These are phyloP conservation scores for Myxocyprinus asiaticus DNA, from an alignment of 2,113 vertebrate species.

Conservation along the genomic window DNA sequence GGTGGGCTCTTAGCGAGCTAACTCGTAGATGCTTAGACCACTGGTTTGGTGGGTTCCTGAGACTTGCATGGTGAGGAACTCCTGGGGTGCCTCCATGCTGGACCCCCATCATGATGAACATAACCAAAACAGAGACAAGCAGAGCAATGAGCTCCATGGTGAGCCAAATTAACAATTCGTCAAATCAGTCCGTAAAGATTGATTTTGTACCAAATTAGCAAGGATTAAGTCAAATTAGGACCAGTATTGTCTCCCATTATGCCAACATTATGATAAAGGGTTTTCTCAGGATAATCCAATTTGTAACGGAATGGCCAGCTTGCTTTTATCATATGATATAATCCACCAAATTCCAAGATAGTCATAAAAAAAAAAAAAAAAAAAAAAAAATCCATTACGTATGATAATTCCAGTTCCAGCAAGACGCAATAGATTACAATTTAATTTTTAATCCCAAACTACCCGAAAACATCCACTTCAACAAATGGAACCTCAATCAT, in stretches of 20 bases:
- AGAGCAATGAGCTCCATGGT: constrained; percentile 60
- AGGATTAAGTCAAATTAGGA: too few species aligned
- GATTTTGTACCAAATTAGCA: too few species aligned
- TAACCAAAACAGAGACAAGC: constrained; percentile 61
- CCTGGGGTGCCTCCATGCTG: constrained; percentile 55
- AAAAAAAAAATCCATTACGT: constrained; percentile 2
- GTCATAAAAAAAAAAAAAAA: constrained; percentile 5
- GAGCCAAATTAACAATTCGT: not conserved
- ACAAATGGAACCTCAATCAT: not conserved
- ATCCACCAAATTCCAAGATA: too few species aligned
- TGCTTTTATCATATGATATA: not conserved
- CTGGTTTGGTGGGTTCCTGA: constrained; percentile 39
- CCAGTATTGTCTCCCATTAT: too few species aligned
- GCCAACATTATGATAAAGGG: too few species aligned
- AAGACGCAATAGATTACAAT: too few species aligned
- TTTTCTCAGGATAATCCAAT: not conserved
- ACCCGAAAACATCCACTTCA: not conserved
- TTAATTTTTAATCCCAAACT: too few species aligned
- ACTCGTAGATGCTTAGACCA: constrained; percentile 60
- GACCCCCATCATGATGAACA: constrained; percentile 63
- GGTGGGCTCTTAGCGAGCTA: constrained; percentile 46
- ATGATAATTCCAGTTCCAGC: too few species aligned
- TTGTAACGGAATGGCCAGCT: not conserved
- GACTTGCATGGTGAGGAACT: constrained; percentile 37
- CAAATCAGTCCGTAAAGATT: not conserved